Base-by-base conservation (phyloP, 1,140 invertebrate species). In the Gerris buenoi region DNA sequence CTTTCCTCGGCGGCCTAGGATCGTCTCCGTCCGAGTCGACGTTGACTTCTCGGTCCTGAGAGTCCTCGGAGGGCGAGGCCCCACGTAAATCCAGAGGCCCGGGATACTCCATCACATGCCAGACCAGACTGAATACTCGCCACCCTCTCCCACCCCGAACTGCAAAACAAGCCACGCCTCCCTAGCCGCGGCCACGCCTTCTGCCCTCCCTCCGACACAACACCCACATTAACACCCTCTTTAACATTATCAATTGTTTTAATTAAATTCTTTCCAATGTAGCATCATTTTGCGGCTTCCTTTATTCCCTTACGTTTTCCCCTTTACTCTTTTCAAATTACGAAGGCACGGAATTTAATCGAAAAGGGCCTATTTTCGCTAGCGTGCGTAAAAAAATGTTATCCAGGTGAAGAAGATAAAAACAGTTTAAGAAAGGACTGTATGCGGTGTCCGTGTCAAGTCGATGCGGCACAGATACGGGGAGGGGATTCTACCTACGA, bases 1-100 rank as follows among this genome's bases (percentile, higher is more conserved):
- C 33, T 46, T 10, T 46, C n/a, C 67, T 62, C 27, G 67, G 56
- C 60, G 68, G 70, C 62, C 73, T 71, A 25, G 26, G n/a, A 15
- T 66, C 65, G 3, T 63, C 62, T 5, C 25, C 59, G 59, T 61
- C 59, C 59, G 59, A 61, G 27, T 63, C 62, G 15, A 27, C 22
- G 62, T 63, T 27, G 14, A 63, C 62, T 15, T 60, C 58, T 13
- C 15, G 15, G 15, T 60, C 58, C 22, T 60, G 10, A 15, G 58
- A 60, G 15, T 62, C 27, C 18, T 66, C 65, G 25, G 65, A 26
- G 23, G 57, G 57, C n/a, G 25, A 46, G 23, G 22, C 29, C 15
- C 46, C 65, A 15, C 65, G 33, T 18, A 66, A 26, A 27, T 66
- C 65, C 26, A 66, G 58, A 60, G 58, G 58, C 10, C 5, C 58